Evolutionary conservation across 2,888 invertebrate species (phyloP), one percentile per base, ranked within the genome.

Genomic region (Epsilonema sp.): DNA sequence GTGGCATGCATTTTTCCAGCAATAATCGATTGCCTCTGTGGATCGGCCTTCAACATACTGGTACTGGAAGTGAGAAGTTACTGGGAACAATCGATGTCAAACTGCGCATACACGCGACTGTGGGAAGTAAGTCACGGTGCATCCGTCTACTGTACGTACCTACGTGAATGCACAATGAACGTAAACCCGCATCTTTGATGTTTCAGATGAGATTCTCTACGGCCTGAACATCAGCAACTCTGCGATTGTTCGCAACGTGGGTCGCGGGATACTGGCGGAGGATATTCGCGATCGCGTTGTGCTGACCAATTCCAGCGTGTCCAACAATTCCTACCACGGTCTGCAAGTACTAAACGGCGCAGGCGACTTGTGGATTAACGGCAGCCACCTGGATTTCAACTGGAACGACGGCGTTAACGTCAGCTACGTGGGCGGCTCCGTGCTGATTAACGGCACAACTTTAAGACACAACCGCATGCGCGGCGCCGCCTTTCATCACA

Each of bases 341-440:
- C 53, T 94, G 2, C 83, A 89, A 59, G 77, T 97, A 1, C 75
- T 79, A 1, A 80, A 78, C 56, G 97, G 94, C 2, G 87, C 82
- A 0, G 87, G 87, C 1, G 89, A 92, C 65, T 76, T 97, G 0
- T 89, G 92, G 65, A 74, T 97, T 2, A 90, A 92, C 21, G 78
- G 81, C 57, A 85, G 86, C 53, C 74, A 79, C 57, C 79, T 97
- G 54, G 80, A 81, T 20, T 80, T 83, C 56, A 97, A 97, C 65
- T 76, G 78, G 61, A 89, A 87, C 1, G 87, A 87, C 60, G 97
- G 94, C 0, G 74, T 97, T 11, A 97, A 97, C 65, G 79, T 97
- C 13, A 89, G 90, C 0, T 85, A 85, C 51, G 81, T 83, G 2
- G 94, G 97, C 0, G 97, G 97, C 1, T 81, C 80, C 57, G 75